Evolutionary conservation across 2,113 vertebrate genomes (phyloP).

Genomic region (Odobenus rosmarus): DNA sequence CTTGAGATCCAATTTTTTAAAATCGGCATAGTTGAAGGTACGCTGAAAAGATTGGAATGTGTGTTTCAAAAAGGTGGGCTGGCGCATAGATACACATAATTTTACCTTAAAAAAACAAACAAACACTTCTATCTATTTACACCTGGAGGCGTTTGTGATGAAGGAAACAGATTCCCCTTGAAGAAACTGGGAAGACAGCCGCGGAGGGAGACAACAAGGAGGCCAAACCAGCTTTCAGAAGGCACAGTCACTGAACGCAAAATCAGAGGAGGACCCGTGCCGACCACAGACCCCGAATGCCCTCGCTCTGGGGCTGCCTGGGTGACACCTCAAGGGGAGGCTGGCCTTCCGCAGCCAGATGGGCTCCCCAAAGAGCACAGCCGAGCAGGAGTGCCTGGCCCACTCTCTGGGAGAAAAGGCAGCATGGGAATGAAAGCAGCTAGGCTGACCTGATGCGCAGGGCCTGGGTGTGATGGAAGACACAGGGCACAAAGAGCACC

Average conservation of each 20-base stretch:
- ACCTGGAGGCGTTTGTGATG: neutral
- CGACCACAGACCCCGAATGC: accelerated
- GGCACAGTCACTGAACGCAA: neutral
- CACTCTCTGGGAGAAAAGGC: neutral
- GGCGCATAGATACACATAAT: neutral
- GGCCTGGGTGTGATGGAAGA: neutral
- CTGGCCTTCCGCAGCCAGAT: neutral
- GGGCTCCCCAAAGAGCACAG: neutral
- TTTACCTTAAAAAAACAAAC: neutral
- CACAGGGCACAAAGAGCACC: accelerated
- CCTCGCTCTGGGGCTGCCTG: accelerated
- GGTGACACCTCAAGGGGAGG: neutral
- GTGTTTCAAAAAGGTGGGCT: neutral
- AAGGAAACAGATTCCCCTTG: neutral
- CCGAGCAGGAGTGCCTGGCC: accelerated
- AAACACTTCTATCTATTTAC: neutral
- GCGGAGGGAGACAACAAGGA: neutral
- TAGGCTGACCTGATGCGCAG: neutral
- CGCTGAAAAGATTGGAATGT: neutral
- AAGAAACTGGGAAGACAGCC: neutral
- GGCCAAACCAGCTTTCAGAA: neutral
- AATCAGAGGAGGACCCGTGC: neutral
- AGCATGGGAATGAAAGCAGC: neutral
- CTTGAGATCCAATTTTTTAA: neutral
- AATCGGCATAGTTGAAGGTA: neutral